A percentile compares a stretch with the other conserved stretches of the same genome.
Conservation (phyloP, 2,888 invertebrate genomes). For the Punctoribates punctum region DNA sequence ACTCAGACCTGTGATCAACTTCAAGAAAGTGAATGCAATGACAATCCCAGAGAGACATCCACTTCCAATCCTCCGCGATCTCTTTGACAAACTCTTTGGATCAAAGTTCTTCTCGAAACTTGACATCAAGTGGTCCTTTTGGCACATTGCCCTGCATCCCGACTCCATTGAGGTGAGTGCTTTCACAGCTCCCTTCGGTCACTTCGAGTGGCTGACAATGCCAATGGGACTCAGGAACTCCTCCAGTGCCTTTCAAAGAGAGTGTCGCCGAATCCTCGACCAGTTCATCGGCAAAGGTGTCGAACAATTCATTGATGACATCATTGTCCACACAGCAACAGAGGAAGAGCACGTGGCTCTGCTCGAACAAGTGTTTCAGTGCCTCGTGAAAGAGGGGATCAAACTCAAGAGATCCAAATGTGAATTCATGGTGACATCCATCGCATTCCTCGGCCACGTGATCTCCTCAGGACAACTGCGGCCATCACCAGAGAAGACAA, state of each 20-base stretch:
- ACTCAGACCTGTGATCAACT: too few relatives aligned
- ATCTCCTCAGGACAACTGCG: background rate
- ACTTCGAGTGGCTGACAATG: background rate
- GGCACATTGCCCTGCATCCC: too few relatives aligned
- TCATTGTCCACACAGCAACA: background rate
- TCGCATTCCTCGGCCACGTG: background rate
- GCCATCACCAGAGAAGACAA: background rate
- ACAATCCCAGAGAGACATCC: too few relatives aligned
- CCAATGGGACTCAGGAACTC: background rate
- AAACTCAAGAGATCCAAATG: background rate
- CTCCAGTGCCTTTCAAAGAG: background rate
- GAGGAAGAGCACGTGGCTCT: background rate
- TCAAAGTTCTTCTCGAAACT: too few relatives aligned
- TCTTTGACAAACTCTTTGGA: too few relatives aligned
- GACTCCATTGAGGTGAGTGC: background rate
- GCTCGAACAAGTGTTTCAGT: background rate
- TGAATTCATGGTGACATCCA: background rate
- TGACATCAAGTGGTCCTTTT: too few relatives aligned
- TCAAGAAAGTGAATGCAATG: too few relatives aligned
- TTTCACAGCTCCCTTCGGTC: background rate
- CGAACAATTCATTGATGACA: constrained; percentile 16
- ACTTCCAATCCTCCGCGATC: too few relatives aligned
- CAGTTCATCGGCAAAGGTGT: background rate
- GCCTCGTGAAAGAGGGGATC: background rate
- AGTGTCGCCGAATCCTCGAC: background rate